Evolutionary conservation across 2,888 invertebrate genomes (phyloP), one percentile per base, ranked within the genome.

Genomic region (Campoplex capitator): DNA sequence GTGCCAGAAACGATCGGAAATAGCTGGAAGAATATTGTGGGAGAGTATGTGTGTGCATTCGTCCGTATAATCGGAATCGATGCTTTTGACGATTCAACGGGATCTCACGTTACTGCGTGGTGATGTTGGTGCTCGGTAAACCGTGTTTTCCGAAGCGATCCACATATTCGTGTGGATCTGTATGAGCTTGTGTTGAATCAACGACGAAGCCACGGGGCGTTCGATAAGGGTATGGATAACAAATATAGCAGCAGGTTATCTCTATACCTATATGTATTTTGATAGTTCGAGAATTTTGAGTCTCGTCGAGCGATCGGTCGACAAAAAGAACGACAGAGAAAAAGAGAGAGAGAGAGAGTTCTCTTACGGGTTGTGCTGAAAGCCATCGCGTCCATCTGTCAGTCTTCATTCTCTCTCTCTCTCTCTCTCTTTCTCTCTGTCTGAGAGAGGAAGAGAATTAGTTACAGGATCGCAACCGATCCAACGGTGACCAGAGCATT

Each of bases 11-110:
- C 80, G 87, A 79, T 82, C 70, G 84, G 54, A 23, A 84, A 78
- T 74, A 51, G 84, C 54, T 62, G 76, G 48, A 65, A 71, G 75
- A 35, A 38, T 16, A 58, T 8, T 67, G 56, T 32, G 56, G 54
- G 38, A 58, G 73, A 51, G 67, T 67, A 28, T 67, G 70, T 56
- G 28, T 79, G 70, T 58, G 32, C 38, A 74, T 54, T 82, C 82
- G 74, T 42, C 68, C 84, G 84, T 70, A 38, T 84, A 84, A 84
- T 87, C 87, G 78, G 78, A 87, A 84, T 87, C 82, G 87, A 84
- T 87, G 87, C 87, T 87, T 87, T 87, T 87, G 87, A 87, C 84
- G 86, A 84, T 87, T 78, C 65, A 45, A 11, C 58, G 77, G 73
- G 77, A 87, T 84, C 70, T 74, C 67, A 28, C 32, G 38, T 42